phyloP scores from a whole-genome alignment of 1,140 invertebrate genomes.

The Lutraria rhynchaena region DNA sequence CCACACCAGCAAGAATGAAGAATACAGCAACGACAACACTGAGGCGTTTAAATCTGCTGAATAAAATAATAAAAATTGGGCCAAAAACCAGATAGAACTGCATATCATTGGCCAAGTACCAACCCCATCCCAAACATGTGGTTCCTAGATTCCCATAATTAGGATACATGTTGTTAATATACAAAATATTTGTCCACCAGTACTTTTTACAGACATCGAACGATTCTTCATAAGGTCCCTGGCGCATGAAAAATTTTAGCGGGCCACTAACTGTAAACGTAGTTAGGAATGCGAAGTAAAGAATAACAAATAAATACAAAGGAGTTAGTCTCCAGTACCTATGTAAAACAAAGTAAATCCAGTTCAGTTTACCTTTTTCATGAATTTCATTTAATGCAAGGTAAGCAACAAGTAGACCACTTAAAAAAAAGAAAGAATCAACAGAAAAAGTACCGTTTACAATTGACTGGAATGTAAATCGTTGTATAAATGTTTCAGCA shows the following conservation, averaged over 20 bases:
- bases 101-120: slow-evolving; percentile 61
- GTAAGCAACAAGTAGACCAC: slow-evolving; percentile 85
- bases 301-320: slow-evolving; percentile 91
- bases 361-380: slow-evolving; percentile 78
- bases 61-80: slow-evolving; percentile 26
- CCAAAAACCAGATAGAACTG: slow-evolving; percentile 55
- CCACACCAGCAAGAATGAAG: slow-evolving; percentile 35
- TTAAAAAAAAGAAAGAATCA: slow-evolving; percentile 75
- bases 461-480: slow-evolving; percentile 68
- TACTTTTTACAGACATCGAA: slow-evolving; percentile 84
- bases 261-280: slow-evolving; percentile 86
- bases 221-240: neutral
- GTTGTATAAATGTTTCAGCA: slow-evolving; percentile 32
- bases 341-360: slow-evolving; percentile 76
- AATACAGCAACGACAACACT: neutral
- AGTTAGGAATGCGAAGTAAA: slow-evolving; percentile 88
- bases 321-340: slow-evolving; percentile 86
- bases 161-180: slow-evolving; percentile 89
- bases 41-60: neutral
- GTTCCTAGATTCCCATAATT: slow-evolving; percentile 79
- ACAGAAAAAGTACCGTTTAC: slow-evolving; percentile 73
- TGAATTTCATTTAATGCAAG: slow-evolving; percentile 83
- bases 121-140: slow-evolving; percentile 46
- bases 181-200: slow-evolving; percentile 93
- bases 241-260: neutral